These are phyloP conservation scores for Cinclus cinclus DNA, from an alignment of 2,113 vertebrate genomes.

Conservation along the genomic window DNA sequence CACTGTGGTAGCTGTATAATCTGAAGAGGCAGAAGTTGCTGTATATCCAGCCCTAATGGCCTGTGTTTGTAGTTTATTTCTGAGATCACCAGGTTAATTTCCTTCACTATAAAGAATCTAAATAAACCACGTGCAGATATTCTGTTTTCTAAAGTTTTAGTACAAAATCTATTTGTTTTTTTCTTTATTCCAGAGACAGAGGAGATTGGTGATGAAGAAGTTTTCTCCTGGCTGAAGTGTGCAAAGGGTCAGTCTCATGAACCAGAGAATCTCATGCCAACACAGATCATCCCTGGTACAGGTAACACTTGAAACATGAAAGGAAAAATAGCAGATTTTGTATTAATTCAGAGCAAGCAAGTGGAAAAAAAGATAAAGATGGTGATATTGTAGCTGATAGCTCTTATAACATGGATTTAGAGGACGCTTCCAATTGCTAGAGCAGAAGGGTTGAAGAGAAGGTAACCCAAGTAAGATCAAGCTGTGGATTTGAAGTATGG, in stretches of 20 bases:
- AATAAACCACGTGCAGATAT: background rate
- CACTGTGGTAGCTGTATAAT: background rate
- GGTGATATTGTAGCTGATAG: background rate
- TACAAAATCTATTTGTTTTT: background rate
- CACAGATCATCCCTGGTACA: slow-evolving; percentile 98
- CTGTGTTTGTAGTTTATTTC: background rate
- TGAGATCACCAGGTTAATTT: background rate
- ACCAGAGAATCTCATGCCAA: slow-evolving; percentile 98
- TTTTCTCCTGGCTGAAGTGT: slow-evolving; percentile 98
- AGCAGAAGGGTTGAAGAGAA: background rate
- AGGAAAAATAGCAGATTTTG: background rate
- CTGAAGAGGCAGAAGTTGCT: background rate
- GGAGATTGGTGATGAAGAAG: slow-evolving; percentile 91
- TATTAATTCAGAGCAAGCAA: background rate
- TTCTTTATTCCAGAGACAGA: slow-evolving; percentile 82
- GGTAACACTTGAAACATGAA: slow-evolving; percentile 75
- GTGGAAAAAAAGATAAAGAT: background rate
- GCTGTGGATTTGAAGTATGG: background rate
- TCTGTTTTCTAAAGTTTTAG: background rate
- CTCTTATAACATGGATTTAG: background rate
- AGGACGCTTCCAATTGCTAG: background rate
- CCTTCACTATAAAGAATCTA: background rate
- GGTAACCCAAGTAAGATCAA: background rate
- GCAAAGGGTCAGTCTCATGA: slow-evolving; percentile 98
- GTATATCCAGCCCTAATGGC: background rate